phyloP scores from a whole-genome alignment of 53 echinoderm and acorn worm genomes.

The Astropecten irregularis region DNA sequence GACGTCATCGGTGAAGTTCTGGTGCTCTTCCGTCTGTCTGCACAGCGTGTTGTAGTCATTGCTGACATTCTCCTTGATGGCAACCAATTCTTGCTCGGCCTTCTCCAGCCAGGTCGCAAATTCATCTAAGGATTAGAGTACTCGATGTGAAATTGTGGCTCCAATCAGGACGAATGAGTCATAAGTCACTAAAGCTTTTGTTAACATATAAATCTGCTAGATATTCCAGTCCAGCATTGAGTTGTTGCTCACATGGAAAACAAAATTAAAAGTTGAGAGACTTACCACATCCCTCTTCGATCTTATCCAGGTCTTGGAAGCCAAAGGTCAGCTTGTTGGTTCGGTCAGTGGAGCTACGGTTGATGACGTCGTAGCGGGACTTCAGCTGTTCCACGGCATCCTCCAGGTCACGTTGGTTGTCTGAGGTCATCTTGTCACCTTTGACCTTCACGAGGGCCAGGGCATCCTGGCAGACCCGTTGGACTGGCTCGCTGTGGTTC shows the following conservation, averaged over 20 bases:
- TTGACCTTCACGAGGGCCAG: conserved; percentile 74
- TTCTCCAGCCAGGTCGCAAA: conserved; percentile 77
- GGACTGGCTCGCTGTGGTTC: conserved; percentile 80
- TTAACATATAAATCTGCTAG: too few relatives aligned
- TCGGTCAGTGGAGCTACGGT: conserved; percentile 81
- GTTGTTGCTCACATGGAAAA: too few relatives aligned
- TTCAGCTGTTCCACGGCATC: conserved; percentile 76
- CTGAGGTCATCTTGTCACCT: conserved; percentile 73
- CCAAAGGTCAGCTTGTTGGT: conserved; percentile 70
- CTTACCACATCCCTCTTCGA: conserved; percentile 67
- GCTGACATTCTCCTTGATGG: conserved; percentile 67
- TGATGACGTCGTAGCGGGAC: conserved; percentile 82
- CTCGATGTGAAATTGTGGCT: not conserved
- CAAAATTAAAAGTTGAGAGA: too few relatives aligned
- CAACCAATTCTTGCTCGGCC: conserved; percentile 79
- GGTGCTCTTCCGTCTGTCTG: conserved; percentile 67
- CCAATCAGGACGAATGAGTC: too few relatives aligned
- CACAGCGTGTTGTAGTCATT: conserved; percentile 68
- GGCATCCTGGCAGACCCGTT: conserved; percentile 89
- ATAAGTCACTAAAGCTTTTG: too few relatives aligned
- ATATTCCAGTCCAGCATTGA: too few relatives aligned
- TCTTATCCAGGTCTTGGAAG: conserved; percentile 74
- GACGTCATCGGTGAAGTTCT: conserved; percentile 88
- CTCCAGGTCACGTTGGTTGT: conserved; percentile 65
- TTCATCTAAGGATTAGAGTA: conserved; percentile 46